Percentiles rank a stretch among this genome's conserved stretches.
phyloP scores from a whole-genome alignment of 2,888 invertebrate genomes.

The Campaea margaritaria region DNA sequence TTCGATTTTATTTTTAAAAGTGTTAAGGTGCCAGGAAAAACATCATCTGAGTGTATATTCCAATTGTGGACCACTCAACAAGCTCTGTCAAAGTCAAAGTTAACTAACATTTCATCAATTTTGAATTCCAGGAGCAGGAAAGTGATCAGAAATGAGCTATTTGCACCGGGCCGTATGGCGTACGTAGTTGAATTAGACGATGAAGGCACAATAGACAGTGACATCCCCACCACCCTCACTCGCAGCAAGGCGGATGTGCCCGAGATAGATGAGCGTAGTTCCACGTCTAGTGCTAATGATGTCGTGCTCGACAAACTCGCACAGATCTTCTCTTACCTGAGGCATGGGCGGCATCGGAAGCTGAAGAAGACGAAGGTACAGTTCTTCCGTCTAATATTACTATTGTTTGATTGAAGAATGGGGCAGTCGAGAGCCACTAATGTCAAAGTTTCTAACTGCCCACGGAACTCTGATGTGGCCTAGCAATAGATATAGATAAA shows the following conservation, averaged over 20 bases:
- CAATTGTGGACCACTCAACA: too few relatives aligned
- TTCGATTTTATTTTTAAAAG: too few relatives aligned
- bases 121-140: slow-evolving; percentile 87
- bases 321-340: slow-evolving; percentile 97
- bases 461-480: too few relatives aligned
- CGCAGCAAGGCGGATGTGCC: slow-evolving; percentile 97
- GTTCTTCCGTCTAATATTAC: too few relatives aligned
- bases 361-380: slow-evolving; percentile 89
- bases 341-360: slow-evolving; percentile 92
- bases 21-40: too few relatives aligned
- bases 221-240: slow-evolving; percentile 98
- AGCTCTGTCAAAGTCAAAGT: too few relatives aligned
- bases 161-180: slow-evolving; percentile 98
- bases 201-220: slow-evolving; percentile 88
- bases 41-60: too few relatives aligned
- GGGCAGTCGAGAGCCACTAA: too few relatives aligned
- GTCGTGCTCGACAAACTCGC: slow-evolving; percentile 98
- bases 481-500: too few relatives aligned
- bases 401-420: too few relatives aligned
- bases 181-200: slow-evolving; percentile 98
- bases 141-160: slow-evolving; percentile 94
- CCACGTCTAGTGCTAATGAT: slow-evolving; percentile 87
- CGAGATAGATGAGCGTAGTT: slow-evolving; percentile 85
- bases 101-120: too few relatives aligned
- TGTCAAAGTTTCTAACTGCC: too few relatives aligned